phyloP scores from a whole-genome alignment of 2,113 vertebrate species.

The Aplodontia rufa region DNA sequence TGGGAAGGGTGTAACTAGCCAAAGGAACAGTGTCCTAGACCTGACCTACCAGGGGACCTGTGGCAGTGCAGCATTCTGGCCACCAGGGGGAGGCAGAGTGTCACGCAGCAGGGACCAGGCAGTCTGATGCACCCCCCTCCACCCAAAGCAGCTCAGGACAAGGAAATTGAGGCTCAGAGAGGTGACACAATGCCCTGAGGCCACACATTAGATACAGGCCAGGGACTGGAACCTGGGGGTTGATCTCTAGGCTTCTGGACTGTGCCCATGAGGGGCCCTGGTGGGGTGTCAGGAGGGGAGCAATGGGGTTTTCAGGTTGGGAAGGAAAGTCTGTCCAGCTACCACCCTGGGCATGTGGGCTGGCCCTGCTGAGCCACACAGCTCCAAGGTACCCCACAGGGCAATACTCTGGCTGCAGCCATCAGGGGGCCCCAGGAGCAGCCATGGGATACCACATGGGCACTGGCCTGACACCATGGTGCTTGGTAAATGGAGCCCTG shows the following conservation, averaged over 20 bases:
- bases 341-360: not conserved
- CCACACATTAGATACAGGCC: not conserved
- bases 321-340: not conserved
- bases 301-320: accelerated
- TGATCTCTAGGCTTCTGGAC: no score
- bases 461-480: not conserved
- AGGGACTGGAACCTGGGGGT: no score
- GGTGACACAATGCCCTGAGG: not conserved
- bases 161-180: not conserved
- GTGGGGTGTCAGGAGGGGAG: not conserved
- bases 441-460: not conserved
- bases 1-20: no score
- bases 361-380: accelerated
- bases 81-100: constrained; percentile 61
- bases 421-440: not conserved
- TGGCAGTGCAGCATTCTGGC: not conserved
- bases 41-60: accelerated
- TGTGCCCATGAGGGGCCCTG: not conserved
- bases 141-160: accelerated
- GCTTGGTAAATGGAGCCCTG: accelerated
- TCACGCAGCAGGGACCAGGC: not conserved
- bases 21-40: accelerated
- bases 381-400: not conserved
- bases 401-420: accelerated
- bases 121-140: accelerated